Evolutionary conservation across 1,140 invertebrate genomes (phyloP).

Genomic region (Sweltsa coloradensis): DNA sequence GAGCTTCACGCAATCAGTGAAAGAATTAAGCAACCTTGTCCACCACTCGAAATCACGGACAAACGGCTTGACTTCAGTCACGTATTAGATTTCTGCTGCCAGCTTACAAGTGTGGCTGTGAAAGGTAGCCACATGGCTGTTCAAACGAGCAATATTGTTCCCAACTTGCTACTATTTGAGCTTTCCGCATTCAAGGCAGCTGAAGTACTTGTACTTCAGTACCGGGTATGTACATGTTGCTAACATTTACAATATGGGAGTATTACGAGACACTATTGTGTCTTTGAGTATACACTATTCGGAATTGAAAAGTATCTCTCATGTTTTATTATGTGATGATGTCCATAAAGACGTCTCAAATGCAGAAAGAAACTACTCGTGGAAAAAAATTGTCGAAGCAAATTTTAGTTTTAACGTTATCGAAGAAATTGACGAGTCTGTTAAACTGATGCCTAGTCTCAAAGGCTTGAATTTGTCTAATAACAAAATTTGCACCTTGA

Average conservation of each 20-base stretch:
- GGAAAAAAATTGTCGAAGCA: conserved; percentile 50
- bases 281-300: conserved; percentile 46
- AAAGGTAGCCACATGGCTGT: conserved; percentile 48
- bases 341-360: conserved; percentile 33
- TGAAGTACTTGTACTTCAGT: conserved; percentile 44
- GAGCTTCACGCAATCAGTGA: conserved; percentile 82
- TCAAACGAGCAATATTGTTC: conserved; percentile 69
- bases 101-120: conserved; percentile 52
- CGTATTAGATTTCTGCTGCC: conserved; percentile 76
- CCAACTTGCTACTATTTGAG: conserved; percentile 67
- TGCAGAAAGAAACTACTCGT: conserved; percentile 33
- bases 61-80: conserved; percentile 74
- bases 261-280: conserved; percentile 51
- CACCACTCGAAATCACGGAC: conserved; percentile 51
- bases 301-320: conserved; percentile 43
- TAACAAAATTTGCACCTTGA: conserved; percentile 61
- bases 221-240: conserved; percentile 44
- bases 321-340: conserved; percentile 66
- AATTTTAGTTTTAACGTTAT: conserved; percentile 75
- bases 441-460: conserved; percentile 65
- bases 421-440: conserved; percentile 60
- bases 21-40: conserved; percentile 72
- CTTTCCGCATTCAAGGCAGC: conserved; percentile 66
- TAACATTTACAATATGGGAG: conserved; percentile 51
- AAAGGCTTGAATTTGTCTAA: conserved; percentile 58